Evolutionary conservation across 2,888 invertebrate genomes (phyloP).

Genomic region (Perdita meconis): DNA sequence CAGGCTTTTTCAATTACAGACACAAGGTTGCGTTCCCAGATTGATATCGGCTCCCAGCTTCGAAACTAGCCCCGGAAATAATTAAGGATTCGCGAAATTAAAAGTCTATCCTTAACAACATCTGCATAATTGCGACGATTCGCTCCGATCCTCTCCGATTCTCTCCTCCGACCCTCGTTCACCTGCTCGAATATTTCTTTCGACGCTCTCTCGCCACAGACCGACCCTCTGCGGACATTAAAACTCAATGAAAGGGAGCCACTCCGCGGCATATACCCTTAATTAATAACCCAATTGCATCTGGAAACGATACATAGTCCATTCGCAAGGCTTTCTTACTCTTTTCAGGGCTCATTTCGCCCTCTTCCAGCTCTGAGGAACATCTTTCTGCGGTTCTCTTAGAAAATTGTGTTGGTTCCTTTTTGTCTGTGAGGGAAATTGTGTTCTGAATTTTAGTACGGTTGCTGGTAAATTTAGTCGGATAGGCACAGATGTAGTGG

Average conservation of each 20-base stretch:
- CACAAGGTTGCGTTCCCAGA: conserved; percentile 70
- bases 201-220: conserved; percentile 24
- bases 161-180: background rate
- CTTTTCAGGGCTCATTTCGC: conserved; percentile 1
- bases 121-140: conserved; percentile 46
- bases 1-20: conserved; percentile 75
- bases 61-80: conserved; percentile 74
- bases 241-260: conserved; percentile 61
- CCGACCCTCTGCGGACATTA: conserved; percentile 45
- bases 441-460: no score
- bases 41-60: conserved; percentile 62
- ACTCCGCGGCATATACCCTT: conserved; percentile 57
- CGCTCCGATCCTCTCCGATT: conserved; percentile 47
- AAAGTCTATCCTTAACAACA: conserved; percentile 71
- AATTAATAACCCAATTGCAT: conserved; percentile 65
- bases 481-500: no score
- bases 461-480: no score
- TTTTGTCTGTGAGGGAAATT: no score
- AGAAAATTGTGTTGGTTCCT: no score
- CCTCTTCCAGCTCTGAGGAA: background rate
- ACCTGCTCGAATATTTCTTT: conserved; percentile 27
- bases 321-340: conserved; percentile 32
- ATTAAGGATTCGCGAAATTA: conserved; percentile 78
- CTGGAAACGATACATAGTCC: conserved; percentile 43
- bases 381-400: background rate